A percentile compares a stretch with the other conserved stretches of the same genome.
Conservation (phyloP, 2,888 invertebrate species). For the Spisula solida region DNA sequence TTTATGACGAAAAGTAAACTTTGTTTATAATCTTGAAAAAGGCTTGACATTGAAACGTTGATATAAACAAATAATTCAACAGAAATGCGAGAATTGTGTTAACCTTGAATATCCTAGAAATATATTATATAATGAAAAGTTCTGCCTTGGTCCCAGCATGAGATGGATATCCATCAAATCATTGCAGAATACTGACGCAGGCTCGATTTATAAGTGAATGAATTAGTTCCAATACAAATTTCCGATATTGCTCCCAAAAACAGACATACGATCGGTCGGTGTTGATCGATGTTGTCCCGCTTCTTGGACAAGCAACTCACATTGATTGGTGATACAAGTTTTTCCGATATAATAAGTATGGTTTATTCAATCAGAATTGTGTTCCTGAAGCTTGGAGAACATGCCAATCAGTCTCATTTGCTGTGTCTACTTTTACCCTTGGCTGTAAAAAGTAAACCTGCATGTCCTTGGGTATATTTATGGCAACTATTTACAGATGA, state of each 20-base stretch:
- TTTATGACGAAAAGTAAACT: too few relatives aligned
- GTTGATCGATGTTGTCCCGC: not conserved
- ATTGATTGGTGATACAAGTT: not conserved
- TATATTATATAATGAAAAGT: not conserved
- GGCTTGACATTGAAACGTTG: too few relatives aligned
- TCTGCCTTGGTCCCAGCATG: not conserved
- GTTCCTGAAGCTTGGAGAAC: too few relatives aligned
- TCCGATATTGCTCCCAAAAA: slow-evolving; percentile 5
- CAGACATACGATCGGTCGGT: not conserved
- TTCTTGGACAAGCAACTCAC: not conserved
- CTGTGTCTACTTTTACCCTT: not conserved
- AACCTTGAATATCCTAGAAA: too few relatives aligned
- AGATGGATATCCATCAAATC: not conserved
- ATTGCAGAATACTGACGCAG: not conserved
- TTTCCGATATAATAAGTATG: not conserved
- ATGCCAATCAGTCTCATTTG: too few relatives aligned
- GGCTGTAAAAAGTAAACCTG: not conserved
- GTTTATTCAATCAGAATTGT: too few relatives aligned
- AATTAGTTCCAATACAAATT: not conserved
- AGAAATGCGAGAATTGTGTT: too few relatives aligned
- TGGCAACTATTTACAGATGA: not conserved
- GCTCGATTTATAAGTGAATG: not conserved
- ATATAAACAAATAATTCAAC: too few relatives aligned
- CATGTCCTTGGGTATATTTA: not conserved
- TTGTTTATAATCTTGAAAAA: too few relatives aligned